Base-by-base conservation (phyloP, 37 sponge, comb jelly and placozoan genomes). In the Hexactinellida sp. region DNA sequence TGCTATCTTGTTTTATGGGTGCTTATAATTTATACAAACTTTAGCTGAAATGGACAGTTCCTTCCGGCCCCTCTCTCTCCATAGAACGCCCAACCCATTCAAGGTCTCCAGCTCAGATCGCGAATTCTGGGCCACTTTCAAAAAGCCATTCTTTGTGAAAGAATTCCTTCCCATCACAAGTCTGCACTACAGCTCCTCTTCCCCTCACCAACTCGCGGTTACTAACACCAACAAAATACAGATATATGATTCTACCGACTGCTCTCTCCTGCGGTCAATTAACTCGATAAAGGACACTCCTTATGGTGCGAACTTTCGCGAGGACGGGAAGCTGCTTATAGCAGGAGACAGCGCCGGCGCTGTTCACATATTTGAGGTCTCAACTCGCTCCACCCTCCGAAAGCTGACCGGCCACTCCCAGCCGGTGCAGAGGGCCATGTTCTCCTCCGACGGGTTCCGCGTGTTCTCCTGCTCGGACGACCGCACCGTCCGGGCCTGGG, bases 401-500 rank as follows among this genome's bases (percentile, higher is more conserved):
- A 83, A 87, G 88, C 37, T 87, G n/a, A 41, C 88, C 23, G 88
- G 88, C 83, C 88, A 87, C 84, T 85, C 36, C 39, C 91, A 94
- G 36, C 88, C 97, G 0, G 88, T 88, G 13, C 92, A 90, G 83
- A 83, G 82, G 38, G 92, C 90, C 16, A 3, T 83, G 35, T 98
- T 98, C 88, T 85, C 91, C 16, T 0, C 52, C 38, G 94, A 93
- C 85, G 93, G 91, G 0, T 55, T 85, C 23, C 83, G 84, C 13
- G 76, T 98, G 1, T 34, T 91, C 36, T 92, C 93, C 0, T 92
- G 91, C 0, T 95, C 94, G 9, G 99, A 98, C 55, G 99, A 98
- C 84, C 85, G 85, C 55, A 88, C 91, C 1, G 88, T 95, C 7
- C 54, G 90, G 21, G 37, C 38, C 83, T 98, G 99, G 99, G 96